Conservation (phyloP, 2,888 invertebrate genomes). For the Megalurothrips usitatus region DNA sequence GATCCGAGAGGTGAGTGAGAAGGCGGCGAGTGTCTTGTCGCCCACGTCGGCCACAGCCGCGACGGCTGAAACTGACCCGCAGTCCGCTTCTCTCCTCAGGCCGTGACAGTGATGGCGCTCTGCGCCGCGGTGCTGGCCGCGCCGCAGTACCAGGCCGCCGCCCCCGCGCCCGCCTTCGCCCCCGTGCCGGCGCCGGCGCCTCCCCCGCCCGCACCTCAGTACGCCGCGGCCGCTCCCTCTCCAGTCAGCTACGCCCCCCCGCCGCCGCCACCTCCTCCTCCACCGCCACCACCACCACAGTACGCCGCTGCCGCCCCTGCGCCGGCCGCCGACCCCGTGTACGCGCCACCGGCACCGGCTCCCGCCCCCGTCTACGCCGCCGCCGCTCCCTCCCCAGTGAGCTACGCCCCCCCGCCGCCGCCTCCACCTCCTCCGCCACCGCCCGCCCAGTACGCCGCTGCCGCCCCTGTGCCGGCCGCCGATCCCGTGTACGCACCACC, state of each 20-base stretch:
- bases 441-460: neutral
- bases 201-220: neutral
- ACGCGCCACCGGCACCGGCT: neutral
- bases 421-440: neutral
- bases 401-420: neutral
- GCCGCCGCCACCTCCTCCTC: neutral
- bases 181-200: neutral
- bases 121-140: neutral
- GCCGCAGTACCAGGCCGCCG: neutral
- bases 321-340: neutral
- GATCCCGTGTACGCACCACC: neutral
- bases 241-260: neutral
- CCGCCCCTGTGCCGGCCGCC: neutral
- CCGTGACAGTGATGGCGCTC: neutral
- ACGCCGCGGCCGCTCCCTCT: neutral
- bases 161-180: neutral
- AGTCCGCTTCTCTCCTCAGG: neutral
- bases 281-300: neutral
- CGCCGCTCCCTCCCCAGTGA: neutral
- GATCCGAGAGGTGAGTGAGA: neutral
- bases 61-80: neutral
- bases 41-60: neutral
- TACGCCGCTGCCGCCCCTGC: constrained; percentile 2
- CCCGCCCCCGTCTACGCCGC: neutral
- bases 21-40: neutral